A percentile compares a stretch with the other conserved stretches of the same genome.
phyloP scores from a whole-genome alignment of 1,140 invertebrate species.

The Papilio dardanus region DNA sequence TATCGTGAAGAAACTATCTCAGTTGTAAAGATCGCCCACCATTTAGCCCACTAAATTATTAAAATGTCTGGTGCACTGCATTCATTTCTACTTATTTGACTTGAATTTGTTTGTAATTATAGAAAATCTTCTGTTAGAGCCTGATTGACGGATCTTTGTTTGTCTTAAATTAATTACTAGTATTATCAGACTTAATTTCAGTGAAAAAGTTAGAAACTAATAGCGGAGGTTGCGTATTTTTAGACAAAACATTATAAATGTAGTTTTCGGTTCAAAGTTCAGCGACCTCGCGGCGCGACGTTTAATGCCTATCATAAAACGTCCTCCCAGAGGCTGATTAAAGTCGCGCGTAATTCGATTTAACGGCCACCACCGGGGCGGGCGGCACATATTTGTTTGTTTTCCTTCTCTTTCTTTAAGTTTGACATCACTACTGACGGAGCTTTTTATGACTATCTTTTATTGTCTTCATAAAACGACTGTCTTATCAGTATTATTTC shows the following conservation, averaged over 20 bases:
- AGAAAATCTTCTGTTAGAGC: too few species aligned
- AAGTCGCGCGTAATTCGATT: constrained; percentile 56
- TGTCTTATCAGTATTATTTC: constrained; percentile 6
- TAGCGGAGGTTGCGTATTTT: constrained; percentile 15
- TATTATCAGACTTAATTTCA: neutral
- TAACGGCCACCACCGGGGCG: constrained; percentile 50
- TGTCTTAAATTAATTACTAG: too few species aligned
- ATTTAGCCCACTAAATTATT: too few species aligned
- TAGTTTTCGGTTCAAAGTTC: constrained; percentile 62
- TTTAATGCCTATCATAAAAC: constrained; percentile 73
- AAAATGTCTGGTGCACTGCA: too few species aligned
- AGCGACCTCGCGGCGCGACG: constrained; percentile 55
- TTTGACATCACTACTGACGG: constrained; percentile 48
- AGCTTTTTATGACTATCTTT: constrained; percentile 18
- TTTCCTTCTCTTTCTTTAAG: constrained; percentile 65
- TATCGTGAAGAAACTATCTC: neutral
- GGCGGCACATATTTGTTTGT: constrained; percentile 61
- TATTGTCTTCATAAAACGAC: constrained; percentile 20
- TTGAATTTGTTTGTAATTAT: too few species aligned
- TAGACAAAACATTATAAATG: constrained; percentile 39
- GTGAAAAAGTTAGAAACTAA: constrained; percentile 7
- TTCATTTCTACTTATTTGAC: too few species aligned
- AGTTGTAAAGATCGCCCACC: neutral
- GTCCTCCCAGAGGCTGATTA: constrained; percentile 67
- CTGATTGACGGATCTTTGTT: neutral